Evolutionary conservation across 2,888 invertebrate species (phyloP), one percentile per base, ranked within the genome.

Genomic region (Bhutanitis thaidina): DNA sequence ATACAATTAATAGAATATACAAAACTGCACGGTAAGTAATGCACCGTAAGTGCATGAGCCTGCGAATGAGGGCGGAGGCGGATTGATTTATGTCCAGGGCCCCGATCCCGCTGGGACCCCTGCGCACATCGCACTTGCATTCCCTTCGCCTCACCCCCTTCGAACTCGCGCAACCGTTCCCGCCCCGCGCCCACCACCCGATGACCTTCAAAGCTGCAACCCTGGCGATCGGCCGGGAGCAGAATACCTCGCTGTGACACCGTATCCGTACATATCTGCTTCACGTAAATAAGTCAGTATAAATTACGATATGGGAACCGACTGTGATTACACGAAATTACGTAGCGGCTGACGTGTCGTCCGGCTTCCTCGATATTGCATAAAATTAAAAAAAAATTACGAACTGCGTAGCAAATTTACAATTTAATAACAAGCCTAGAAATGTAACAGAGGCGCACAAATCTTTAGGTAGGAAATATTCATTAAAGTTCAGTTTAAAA

Each of bases 191-290:
- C 60, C 46, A 55, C 52, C 55, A 32, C 58, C 57, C 44, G 40
- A 53, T 60, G 82, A 83, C 87, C 88, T 83, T 84, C 79, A 56
- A 41, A 61, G 65, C 62, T 84, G 85, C 87, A 86, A 79, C 85
- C 78, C 80, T 83, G 87, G 87, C 78, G 56, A 53, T 53, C 52
- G 55, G 81, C 84, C 83, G 82, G 67, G 58, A 62, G 67, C 69
- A 77, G 71, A 74, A 63, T 60, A 62, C 57, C 60, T 62, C 59
- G 55, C 37, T 45, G 53, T 12, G 12, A 20, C 15, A 41, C 32
- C 1, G 35, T 12, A 10, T 27, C 13, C 5, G 13, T n/a, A 35
- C 25, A 20, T 35, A 25, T 13, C 25, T 9, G 35, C 27, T 35
- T 27, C 36, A 30, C 29, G 16, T 40, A 32, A 34, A 32, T 27